Evolutionary conservation across 1,140 invertebrate species (phyloP).

Genomic region (Drosophila athabasca): DNA sequence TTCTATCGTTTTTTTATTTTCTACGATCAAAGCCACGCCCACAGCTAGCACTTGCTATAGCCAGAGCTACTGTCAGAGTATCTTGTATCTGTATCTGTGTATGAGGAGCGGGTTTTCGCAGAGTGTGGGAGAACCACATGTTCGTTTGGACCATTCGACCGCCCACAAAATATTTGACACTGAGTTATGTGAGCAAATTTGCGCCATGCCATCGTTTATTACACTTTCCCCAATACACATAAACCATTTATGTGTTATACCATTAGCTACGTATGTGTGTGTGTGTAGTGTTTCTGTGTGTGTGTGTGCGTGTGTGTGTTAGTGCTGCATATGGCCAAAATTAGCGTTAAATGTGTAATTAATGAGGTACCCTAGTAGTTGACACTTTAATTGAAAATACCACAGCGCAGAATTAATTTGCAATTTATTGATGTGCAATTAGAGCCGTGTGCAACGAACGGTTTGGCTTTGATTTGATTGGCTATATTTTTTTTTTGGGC

Average conservation of each 20-base stretch:
- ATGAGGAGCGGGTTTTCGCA: conserved; percentile 15
- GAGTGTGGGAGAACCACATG: conserved; percentile 28
- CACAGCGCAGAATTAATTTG: conserved; percentile 42
- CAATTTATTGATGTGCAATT: conserved; percentile 66
- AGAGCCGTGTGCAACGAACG: conserved; percentile 22
- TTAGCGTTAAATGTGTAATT: conserved; percentile 71
- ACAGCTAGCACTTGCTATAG: conserved; percentile 34
- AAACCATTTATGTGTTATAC: conserved; percentile 20
- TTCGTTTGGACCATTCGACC: conserved; percentile 1
- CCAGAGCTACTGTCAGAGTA: background rate
- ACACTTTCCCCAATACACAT: conserved; percentile 6
- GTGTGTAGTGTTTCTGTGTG: background rate
- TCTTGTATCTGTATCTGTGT: conserved; percentile 16
- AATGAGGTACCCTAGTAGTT: conserved; percentile 63
- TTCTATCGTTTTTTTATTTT: background rate
- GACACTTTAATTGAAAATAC: conserved; percentile 74
- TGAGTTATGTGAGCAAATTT: conserved; percentile 67
- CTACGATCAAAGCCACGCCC: conserved; percentile 42
- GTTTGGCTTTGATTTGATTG: too few species aligned
- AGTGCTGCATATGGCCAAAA: conserved; percentile 49
- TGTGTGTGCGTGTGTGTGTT: conserved; percentile 11
- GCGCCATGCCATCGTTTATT: conserved; percentile 58
- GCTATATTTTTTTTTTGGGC: conserved; percentile 1
- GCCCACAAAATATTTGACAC: conserved; percentile 68
- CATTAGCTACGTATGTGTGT: conserved; percentile 8